These are phyloP conservation scores for Spilosoma lubricipeda DNA, from an alignment of 2,888 invertebrate species.

Conservation along the genomic window DNA sequence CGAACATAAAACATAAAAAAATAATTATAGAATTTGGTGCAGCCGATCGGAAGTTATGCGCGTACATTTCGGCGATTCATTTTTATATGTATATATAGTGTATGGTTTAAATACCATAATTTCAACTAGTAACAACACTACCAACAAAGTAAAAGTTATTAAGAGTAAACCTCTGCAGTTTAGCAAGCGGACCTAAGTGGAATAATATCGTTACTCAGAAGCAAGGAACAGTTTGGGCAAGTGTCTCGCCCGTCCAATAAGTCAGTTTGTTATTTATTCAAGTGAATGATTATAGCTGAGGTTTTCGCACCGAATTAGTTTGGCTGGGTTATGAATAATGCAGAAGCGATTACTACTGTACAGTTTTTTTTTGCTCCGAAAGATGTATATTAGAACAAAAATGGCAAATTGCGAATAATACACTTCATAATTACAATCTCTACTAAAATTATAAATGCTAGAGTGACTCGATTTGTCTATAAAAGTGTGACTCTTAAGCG, in stretches of 20 bases:
- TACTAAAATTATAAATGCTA: background rate
- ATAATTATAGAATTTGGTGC: no score
- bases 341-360: background rate
- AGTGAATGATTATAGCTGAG: slow-evolving; percentile 33
- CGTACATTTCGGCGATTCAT: no score
- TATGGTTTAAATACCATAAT: slow-evolving; percentile 28
- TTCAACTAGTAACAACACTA: slow-evolving; percentile 34
- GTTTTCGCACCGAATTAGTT: slow-evolving; percentile 22
- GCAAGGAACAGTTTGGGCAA: slow-evolving; percentile 25
- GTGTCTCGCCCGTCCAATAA: slow-evolving; percentile 31
- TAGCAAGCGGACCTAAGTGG: slow-evolving; percentile 25
- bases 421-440: background rate
- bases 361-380: background rate
- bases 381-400: background rate
- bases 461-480: background rate
- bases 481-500: background rate
- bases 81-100: background rate
- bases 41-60: no score
- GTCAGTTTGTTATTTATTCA: slow-evolving; percentile 34
- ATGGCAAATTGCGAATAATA: background rate
- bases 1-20: no score
- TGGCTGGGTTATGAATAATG: slow-evolving; percentile 14
- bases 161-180: slow-evolving; percentile 31
- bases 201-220: slow-evolving; percentile 29
- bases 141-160: slow-evolving; percentile 34